Base-by-base conservation (phyloP, 2,113 vertebrate genomes). In the Ctenomys sociabilis region DNA sequence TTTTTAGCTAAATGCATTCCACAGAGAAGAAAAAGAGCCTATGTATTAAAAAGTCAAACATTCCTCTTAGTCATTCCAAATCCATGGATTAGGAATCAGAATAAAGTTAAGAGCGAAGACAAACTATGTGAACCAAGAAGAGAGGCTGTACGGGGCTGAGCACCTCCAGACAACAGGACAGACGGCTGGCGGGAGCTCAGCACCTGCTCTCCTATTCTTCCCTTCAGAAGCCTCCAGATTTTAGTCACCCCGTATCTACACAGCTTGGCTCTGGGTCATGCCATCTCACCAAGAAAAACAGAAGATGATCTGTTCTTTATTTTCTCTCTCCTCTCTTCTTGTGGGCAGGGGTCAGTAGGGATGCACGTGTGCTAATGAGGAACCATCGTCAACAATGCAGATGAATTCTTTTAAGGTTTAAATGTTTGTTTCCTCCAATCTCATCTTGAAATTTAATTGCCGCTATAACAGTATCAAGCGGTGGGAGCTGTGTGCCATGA, bases 1-100 rank as follows among this genome's bases (percentile, higher is more conserved):
- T 88, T 95, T 96, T 68, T 22, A 85, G 68, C n/a, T 40, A 73
- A 75, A 78, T 49, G 87, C 0, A 81, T 83, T 87, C 26, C 57
- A 66, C 35, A 82, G 40, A 88, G 28, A 81, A 21, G 32, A 57
- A 54, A 52, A 35, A 78, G 61, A 87, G 24, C 45, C 61, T 61
- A 40, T 1, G 66, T 12, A 61, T 73, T 72, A 91, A 63, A 91
- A 86, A 30, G 2, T 16, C 49, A 86, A 0, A 28, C 40, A 75
- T 40, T 84, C 32, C 17, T 49, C 84, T 59, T 13, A 49, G 86
- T 52, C 40, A 63, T 81, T 80, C 88, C 49, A 22, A 63, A 45
- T 28, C 6, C 7, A 26, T 37, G 26, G 87, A 32, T 30, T 22
- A 93, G 52, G 93, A 73, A 75, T 22, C 10, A 35, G 73, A 11